phyloP scores from a whole-genome alignment of 2,113 vertebrate species.

The Bujurquina vittata region DNA sequence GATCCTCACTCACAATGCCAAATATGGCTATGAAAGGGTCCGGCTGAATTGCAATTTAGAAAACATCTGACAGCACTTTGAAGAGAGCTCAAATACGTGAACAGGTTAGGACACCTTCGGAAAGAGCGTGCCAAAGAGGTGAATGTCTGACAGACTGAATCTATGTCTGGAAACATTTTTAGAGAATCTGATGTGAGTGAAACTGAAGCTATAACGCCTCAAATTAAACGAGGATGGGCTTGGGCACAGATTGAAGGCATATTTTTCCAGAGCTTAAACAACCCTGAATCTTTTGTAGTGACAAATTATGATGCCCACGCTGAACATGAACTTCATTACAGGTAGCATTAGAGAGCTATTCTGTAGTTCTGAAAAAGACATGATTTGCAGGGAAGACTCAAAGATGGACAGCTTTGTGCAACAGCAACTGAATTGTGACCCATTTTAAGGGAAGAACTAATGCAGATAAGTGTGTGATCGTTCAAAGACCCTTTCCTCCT shows the following conservation, averaged over 20 bases:
- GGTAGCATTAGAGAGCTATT: neutral
- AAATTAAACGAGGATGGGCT: neutral
- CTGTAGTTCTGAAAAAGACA: neutral
- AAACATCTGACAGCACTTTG: neutral
- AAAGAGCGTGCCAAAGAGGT: neutral
- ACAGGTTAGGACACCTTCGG: neutral
- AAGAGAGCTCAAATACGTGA: neutral
- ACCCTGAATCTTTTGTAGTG: neutral
- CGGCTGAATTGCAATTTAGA: neutral
- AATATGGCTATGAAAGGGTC: neutral
- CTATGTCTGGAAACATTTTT: neutral
- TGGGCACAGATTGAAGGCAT: neutral
- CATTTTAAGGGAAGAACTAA: neutral
- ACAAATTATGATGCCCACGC: neutral
- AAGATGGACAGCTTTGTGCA: neutral
- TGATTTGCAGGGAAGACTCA: rapidly evolving
- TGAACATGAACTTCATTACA: neutral
- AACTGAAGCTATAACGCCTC: neutral
- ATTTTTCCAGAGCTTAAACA: neutral
- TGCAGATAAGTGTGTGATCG: neutral
- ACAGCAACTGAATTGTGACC: neutral
- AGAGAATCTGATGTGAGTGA: neutral
- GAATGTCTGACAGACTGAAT: neutral
- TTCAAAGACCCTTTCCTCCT: neutral
- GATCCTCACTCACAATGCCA: neutral